These are phyloP conservation scores for Hirudo medicinalis DNA, from an alignment of 1,140 invertebrate species.

Conservation along the genomic window DNA sequence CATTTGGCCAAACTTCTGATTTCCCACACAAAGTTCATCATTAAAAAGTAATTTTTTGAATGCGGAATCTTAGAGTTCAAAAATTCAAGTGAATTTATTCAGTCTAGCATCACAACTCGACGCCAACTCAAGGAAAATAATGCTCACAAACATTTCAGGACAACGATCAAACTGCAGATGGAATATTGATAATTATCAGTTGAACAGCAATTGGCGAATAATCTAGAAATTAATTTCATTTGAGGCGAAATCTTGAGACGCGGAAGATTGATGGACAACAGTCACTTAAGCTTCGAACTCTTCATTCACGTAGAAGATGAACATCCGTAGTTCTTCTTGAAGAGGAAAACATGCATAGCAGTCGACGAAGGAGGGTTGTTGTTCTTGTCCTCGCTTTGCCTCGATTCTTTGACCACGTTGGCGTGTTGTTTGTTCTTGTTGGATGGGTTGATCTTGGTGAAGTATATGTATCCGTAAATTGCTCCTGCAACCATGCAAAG, in stretches of 20 bases:
- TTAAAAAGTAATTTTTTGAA: too few relatives aligned
- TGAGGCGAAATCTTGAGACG: neutral
- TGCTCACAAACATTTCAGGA: too few relatives aligned
- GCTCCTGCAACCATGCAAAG: conserved; percentile 15
- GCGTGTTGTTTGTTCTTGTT: conserved; percentile 6
- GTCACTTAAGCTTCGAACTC: neutral
- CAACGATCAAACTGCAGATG: too few relatives aligned
- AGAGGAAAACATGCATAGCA: conserved; percentile 18
- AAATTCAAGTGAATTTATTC: too few relatives aligned
- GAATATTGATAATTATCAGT: too few relatives aligned
- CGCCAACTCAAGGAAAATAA: too few relatives aligned
- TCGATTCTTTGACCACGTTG: neutral
- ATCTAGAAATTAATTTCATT: too few relatives aligned
- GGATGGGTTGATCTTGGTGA: conserved; percentile 16
- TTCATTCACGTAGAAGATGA: neutral
- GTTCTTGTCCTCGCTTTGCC: conserved; percentile 11
- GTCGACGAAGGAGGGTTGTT: conserved; percentile 5
- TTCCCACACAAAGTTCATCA: too few relatives aligned
- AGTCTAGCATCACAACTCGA: too few relatives aligned
- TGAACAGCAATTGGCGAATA: too few relatives aligned
- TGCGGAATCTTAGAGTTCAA: too few relatives aligned
- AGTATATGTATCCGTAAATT: conserved; percentile 19
- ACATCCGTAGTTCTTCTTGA: conserved; percentile 6
- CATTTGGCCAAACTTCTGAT: too few relatives aligned
- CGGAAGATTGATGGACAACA: neutral